Conservation (phyloP, 2,113 vertebrate species). For the Machaerirhynchus nigripectus region DNA sequence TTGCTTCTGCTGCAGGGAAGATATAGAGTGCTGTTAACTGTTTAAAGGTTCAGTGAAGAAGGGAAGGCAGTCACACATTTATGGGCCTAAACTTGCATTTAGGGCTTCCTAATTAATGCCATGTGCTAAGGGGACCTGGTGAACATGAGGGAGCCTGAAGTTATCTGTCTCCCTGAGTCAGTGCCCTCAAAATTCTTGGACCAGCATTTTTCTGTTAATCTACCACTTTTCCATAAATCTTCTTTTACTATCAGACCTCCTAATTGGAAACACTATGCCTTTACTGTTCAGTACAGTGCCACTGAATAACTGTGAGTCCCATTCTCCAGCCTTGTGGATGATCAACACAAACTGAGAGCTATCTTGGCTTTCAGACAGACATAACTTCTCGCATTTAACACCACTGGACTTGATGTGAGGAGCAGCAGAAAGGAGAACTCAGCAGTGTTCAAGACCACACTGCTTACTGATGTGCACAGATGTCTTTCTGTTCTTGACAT, state of each 20-base stretch:
- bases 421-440: not conserved
- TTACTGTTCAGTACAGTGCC: not conserved
- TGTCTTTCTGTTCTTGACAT: not conserved
- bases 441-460: not conserved
- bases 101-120: not conserved
- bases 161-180: not conserved
- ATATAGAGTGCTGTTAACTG: conserved; percentile 21
- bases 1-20: conserved; percentile 47
- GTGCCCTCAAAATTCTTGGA: not conserved
- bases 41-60: conserved; percentile 23
- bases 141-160: not conserved
- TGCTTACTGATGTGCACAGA: not conserved
- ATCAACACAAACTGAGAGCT: not conserved
- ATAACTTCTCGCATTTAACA: not conserved
- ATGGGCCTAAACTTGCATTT: not conserved
- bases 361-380: not conserved
- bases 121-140: not conserved
- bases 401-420: not conserved
- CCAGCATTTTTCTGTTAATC: conserved; percentile 5
- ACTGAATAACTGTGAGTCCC: not conserved
- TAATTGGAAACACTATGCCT: conserved; percentile 9
- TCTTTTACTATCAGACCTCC: conserved; percentile 3
- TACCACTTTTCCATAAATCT: not conserved
- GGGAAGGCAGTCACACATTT: not conserved
- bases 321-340: not conserved